Evolutionary conservation across 2,113 vertebrate species (phyloP), one percentile per base, ranked within the genome.

Genomic region (Narcine bancroftii): DNA sequence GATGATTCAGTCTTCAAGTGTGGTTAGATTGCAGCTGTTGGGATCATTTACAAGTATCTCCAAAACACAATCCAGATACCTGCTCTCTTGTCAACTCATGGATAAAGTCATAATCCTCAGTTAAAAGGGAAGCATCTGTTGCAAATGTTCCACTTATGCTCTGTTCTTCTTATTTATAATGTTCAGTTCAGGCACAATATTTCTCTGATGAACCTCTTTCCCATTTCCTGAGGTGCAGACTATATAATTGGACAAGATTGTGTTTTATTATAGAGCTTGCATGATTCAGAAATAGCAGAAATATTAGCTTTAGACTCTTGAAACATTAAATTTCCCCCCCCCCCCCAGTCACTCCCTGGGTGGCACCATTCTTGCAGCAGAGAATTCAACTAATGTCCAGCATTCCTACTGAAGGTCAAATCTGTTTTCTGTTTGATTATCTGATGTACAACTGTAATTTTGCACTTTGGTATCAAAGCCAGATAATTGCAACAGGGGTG

Each of bases 91-190:
- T 39, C n/a, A 87, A 36, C 53, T 87, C 53, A 63, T 15, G 17
- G 53, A 63, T 36, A 87, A 87, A 87, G n/a, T 9, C 53, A 56
- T 36, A 36, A 87, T 24, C 33, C 50, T 85, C 53, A 87, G 36
- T 87, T 87, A 6, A 87, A 87, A 87, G 15, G n/a, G 36, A 36
- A 63, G 81, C 81, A 87, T 87, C 53, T 87, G 81, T 87, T 87
- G 53, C 60, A 63, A 87, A 87, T 87, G 19, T 56, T 87, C n/a
- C 53, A 42, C 81, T 87, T 17, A 15, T n/a, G 53, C 33, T n/a
- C 15, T 85, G 33, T 60, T 36, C 81, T 87, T 53, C 39, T 63
- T 56, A 63, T 17, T 56, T 85, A 19, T 17, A 85, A 85, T 36
- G 29, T 87, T 29, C 53, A 87, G 39, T n/a, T 36, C 17, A n/a